A percentile compares a stretch with the other conserved stretches of the same genome.
Conservation (phyloP, 2,113 vertebrate genomes). For the Lonchura striata region DNA sequence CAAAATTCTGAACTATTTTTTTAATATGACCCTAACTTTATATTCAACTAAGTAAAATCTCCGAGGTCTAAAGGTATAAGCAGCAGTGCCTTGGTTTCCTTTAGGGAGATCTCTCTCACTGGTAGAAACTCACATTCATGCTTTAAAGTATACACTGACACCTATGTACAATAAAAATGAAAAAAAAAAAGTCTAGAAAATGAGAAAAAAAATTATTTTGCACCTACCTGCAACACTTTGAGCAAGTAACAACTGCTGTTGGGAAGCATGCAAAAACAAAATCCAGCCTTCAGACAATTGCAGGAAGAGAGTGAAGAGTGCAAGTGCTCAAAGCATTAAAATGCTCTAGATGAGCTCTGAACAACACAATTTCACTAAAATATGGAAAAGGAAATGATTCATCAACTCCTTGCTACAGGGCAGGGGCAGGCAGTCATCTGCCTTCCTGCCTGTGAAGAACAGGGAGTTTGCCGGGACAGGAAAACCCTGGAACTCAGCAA, state of each 20-base stretch:
- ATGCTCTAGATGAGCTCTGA: not conserved
- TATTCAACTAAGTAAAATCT: not conserved
- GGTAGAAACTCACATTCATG: not conserved
- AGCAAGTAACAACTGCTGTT: not conserved
- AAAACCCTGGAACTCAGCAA: not conserved
- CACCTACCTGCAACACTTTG: not conserved
- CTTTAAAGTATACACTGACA: not conserved
- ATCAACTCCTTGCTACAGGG: not conserved
- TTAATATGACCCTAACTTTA: not conserved
- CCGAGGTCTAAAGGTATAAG: not conserved
- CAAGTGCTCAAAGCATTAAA: not conserved
- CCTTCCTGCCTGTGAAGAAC: not conserved
- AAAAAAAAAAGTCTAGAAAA: not conserved
- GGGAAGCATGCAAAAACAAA: not conserved
- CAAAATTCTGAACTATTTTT: not conserved
- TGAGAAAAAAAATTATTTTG: not conserved
- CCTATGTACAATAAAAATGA: not conserved
- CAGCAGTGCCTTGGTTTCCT: not conserved
- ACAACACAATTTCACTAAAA: not conserved
- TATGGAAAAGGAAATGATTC: slow-evolving; percentile 23
- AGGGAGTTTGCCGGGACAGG: not conserved
- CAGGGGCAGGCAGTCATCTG: not conserved
- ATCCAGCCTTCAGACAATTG: not conserved
- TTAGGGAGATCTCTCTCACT: not conserved
- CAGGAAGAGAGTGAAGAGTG: not conserved